Evolutionary conservation across 2,113 vertebrate species (phyloP), one percentile per base, ranked within the genome.

Genomic region (Brachyhypopomus occidentalis): DNA sequence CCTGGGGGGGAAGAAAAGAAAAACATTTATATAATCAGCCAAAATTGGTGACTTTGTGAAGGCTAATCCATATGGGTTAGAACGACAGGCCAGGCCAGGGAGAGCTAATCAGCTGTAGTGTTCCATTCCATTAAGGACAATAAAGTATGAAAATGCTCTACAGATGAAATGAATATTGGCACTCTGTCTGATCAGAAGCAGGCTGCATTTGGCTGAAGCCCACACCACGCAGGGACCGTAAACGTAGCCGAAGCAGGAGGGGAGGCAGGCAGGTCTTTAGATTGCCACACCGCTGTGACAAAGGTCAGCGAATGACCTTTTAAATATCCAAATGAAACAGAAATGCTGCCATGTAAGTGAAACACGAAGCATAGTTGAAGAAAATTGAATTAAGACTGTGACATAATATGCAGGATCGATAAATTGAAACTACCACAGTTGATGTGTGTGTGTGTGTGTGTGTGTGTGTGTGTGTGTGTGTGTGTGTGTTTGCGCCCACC

Each of bases 251-350:
- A 30, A 30, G 30, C 41, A 7, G 9, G 41, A 5, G 41, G 67
- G 23, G 30, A n/a, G 66, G 80, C 71, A 69, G 30, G 71, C 11
- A 25, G 55, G 56, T 80, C 60, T 84, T 79, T 76, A 81, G 60
- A 83, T 82, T 81, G 80, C 69, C 66, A 85, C 52, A 84, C 79
- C 77, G 45, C 81, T 72, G 70, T 74, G 66, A 78, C 59, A 72
- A 83, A 82, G 81, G 85, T 84, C 87, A 77, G 86, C 72, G 74
- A 84, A 67, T 76, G 48, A 78, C 70, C 81, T 86, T 88, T 88
- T 75, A 84, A 81, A 56, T 79, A 79, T 80, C 62, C 56, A 59
- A 78, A 66, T 78, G 30, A 83, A 73, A 78, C 79, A 60, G 63
- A 77, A 71, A 81, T 22, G 52, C 77, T 77, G 14, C 19, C n/a